Evolutionary conservation across 2,797 vertebrate genomes (phyloP).

Genomic region (Darevskia mixta): DNA sequence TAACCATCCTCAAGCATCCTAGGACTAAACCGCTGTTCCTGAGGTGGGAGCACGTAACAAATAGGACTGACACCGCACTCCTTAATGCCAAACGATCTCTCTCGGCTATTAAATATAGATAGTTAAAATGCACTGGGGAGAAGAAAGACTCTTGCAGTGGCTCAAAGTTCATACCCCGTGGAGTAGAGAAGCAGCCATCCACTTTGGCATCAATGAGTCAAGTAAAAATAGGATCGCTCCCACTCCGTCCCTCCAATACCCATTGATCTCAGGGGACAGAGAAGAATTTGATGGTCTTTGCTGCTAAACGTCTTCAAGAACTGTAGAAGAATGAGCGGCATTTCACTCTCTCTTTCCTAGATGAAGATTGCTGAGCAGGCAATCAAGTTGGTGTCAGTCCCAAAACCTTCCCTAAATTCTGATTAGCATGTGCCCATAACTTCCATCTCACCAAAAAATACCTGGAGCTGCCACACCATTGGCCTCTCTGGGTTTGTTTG

Average conservation of each 20-base stretch:
- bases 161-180: neutral
- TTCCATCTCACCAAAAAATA: neutral
- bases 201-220: no score
- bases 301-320: neutral
- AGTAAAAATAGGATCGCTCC: no score
- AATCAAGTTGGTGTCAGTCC: neutral
- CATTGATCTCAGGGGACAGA: neutral
- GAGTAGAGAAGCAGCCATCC: neutral
- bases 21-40: neutral
- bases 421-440: neutral
- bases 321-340: neutral
- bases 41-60: neutral
- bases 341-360: neutral
- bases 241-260: neutral
- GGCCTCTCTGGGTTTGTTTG: neutral
- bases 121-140: neutral
- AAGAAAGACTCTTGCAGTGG: neutral
- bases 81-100: neutral
- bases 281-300: neutral
- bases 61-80: neutral
- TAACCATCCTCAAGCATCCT: no score
- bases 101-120: neutral
- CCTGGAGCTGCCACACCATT: neutral
- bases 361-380: neutral
- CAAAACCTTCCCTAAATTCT: neutral